Evolutionary conservation across 2,888 invertebrate species (phyloP), one percentile per base, ranked within the genome.

Genomic region (Malthinus flaveolus): DNA sequence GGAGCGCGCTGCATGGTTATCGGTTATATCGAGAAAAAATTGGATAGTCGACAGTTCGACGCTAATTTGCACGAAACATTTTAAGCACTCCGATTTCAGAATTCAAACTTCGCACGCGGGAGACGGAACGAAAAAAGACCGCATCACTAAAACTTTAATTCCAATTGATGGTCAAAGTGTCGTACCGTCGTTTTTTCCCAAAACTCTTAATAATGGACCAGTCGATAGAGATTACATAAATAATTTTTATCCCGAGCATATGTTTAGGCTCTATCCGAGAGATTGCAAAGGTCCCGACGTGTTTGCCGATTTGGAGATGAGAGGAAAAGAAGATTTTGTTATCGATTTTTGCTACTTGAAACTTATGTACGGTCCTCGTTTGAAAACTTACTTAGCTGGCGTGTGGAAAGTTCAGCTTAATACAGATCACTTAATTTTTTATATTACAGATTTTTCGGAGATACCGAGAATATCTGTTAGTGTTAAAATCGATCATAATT

Each of bases 291-390:
- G 32, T 9, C 62, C 64, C 1, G 32, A 62, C 39, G 31, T 46
- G 1, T 59, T 59, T 34, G 57, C n/a, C 10, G 64, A 62, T 8
- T 34, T 63, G 1, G 61, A 62, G 34, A 36, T 36, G 6, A 11
- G n/a, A 9, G 50, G 56, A 10, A 33, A 10, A 3, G 34, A 15
- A 1, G 64, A 64, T 51, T 64, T 54, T 35, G 11, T 64, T n/a
- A 42, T 59, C 1, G 53, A 56, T 45, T 62, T 51, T 34, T 49
- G 39, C 13, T 59, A 50, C 33, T 36, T 64, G 0, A 56, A 39
- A 13, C 9, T 51, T 12, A 32, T 11, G n/a, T 62, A 49, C 36
- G 12, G 33, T n/a, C 44, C 32, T 32, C 32, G 37, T 1, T 31
- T 64, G 8, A 8, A 35, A n/a, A 31, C 1, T 0, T 31, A 49